Evolutionary conservation across 2,888 invertebrate species (phyloP).

Genomic region (Lepidocyrtoides sp.): DNA sequence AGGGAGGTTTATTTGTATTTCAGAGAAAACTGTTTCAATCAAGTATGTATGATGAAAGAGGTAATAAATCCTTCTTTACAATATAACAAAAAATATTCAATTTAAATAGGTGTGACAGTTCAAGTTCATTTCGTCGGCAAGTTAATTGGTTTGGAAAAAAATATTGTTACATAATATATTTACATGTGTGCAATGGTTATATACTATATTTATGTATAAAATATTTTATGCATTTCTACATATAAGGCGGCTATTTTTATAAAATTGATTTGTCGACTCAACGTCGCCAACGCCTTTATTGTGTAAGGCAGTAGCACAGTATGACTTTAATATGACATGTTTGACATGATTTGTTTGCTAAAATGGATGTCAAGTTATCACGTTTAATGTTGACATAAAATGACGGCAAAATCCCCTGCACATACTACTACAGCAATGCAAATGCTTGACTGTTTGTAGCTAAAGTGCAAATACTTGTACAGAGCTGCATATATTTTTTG

Average conservation of each 20-base stretch:
- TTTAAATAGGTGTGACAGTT: too few relatives aligned
- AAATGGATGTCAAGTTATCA: slow-evolving; percentile 57
- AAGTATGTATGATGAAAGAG: too few relatives aligned
- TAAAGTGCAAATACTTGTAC: slow-evolving; percentile 34
- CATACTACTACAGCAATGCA: neutral
- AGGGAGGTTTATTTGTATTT: too few relatives aligned
- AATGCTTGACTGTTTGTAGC: slow-evolving; percentile 27
- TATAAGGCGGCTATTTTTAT: neutral
- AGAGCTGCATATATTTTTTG: too few relatives aligned
- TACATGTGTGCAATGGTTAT: too few relatives aligned
- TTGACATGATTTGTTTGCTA: slow-evolving; percentile 27
- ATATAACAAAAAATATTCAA: too few relatives aligned
- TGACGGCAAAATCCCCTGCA: neutral
- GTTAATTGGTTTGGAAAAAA: too few relatives aligned
- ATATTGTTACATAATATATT: too few relatives aligned
- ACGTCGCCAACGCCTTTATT: neutral
- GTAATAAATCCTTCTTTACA: too few relatives aligned
- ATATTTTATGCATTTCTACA: neutral
- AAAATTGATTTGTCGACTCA: neutral
- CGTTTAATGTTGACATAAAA: slow-evolving; percentile 73
- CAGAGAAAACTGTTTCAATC: too few relatives aligned
- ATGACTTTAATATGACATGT: neutral
- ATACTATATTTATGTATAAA: too few relatives aligned
- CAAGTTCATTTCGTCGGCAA: too few relatives aligned
- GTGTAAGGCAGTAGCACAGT: slow-evolving; percentile 23